phyloP scores from a whole-genome alignment of 1,140 invertebrate genomes.

The Apis florea region DNA sequence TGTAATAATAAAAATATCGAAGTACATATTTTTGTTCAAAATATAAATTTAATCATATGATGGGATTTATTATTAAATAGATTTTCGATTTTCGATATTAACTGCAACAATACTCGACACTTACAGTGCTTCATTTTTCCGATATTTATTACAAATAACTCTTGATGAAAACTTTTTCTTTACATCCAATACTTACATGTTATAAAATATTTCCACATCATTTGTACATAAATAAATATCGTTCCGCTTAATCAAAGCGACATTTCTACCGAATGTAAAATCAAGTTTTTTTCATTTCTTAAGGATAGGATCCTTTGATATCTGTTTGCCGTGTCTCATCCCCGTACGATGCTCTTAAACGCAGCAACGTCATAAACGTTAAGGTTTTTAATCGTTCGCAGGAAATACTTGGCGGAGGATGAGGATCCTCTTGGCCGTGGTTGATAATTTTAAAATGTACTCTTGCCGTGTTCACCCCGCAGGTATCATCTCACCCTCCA shows the following conservation, averaged over 20 bases:
- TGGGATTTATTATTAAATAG: too few species aligned
- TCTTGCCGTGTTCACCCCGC: conserved; percentile 25
- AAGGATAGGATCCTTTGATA: conserved; percentile 9
- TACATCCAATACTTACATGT: too few species aligned
- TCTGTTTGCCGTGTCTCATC: not conserved
- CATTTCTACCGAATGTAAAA: not conserved
- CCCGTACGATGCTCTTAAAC: not conserved
- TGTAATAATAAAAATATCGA: too few species aligned
- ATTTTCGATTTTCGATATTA: too few species aligned
- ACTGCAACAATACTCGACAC: too few species aligned
- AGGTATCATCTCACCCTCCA: not conserved
- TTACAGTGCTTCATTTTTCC: too few species aligned
- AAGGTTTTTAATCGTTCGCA: conserved; percentile 34
- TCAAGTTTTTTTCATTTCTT: not conserved
- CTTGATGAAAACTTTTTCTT: too few species aligned
- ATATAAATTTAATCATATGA: too few species aligned
- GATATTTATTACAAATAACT: too few species aligned
- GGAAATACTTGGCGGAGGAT: not conserved
- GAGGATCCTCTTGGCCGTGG: conserved; percentile 19
- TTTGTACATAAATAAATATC: too few species aligned
- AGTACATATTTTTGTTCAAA: too few species aligned
- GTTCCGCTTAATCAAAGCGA: not conserved
- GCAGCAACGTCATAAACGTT: conserved; percentile 5
- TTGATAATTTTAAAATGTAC: conserved; percentile 55
- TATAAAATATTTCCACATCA: too few species aligned